Conservation (phyloP, 2,113 vertebrate species). For the Laticauda colubrina region DNA sequence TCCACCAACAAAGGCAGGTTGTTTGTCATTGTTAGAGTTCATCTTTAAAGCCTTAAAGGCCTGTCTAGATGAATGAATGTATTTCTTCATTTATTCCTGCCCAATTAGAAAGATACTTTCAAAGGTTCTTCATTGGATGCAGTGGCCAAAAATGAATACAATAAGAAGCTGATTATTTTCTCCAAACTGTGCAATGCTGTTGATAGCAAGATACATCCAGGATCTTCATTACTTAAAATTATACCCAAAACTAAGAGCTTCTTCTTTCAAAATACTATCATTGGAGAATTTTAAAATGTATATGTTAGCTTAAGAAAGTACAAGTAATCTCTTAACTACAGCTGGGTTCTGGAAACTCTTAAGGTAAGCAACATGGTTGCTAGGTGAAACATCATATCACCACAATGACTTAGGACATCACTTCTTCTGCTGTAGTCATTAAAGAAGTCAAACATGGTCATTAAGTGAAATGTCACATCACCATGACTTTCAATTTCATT, state of each 20-base stretch:
- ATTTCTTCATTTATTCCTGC: neutral
- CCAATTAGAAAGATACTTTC: neutral
- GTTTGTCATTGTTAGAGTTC: neutral
- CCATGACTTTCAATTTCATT: neutral
- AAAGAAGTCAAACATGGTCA: neutral
- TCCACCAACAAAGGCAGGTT: neutral
- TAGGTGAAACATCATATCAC: neutral
- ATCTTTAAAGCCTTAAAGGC: neutral
- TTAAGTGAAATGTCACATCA: neutral
- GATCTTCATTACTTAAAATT: neutral
- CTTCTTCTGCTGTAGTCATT: neutral
- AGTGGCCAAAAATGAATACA: neutral
- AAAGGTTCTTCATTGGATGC: neutral
- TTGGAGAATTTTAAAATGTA: neutral
- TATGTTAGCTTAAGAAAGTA: neutral
- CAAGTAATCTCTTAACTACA: neutral
- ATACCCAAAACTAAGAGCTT: neutral
- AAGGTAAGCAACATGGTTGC: neutral
- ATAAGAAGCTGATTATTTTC: neutral
- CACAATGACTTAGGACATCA: neutral
- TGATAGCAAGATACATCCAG: neutral
- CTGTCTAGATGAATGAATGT: neutral
- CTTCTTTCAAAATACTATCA: neutral
- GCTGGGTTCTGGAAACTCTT: neutral
- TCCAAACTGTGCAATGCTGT: neutral